phyloP scores from a whole-genome alignment of 2,113 vertebrate genomes.

The Rallus limicola region DNA sequence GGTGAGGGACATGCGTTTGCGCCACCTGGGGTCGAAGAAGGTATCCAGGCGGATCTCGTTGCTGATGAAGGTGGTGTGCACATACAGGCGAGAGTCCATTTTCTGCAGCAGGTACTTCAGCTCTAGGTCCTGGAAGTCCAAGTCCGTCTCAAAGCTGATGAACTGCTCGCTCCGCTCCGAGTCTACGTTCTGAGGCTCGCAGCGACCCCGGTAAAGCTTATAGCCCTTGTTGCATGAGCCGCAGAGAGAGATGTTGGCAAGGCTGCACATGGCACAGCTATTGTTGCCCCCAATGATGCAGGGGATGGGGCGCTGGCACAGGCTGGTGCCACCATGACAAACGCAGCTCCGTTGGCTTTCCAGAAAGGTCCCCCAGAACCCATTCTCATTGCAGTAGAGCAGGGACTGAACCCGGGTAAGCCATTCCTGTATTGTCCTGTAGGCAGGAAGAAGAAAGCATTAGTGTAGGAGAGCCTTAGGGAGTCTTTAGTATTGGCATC shows the following conservation, averaged over 20 bases:
- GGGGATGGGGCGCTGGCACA: constrained; percentile 96
- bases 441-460: constrained; percentile 10
- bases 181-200: constrained; percentile 98
- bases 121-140: constrained; percentile 99
- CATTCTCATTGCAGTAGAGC: constrained; percentile 98
- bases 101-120: constrained; percentile 98
- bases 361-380: constrained; percentile 97
- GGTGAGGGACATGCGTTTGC: constrained; percentile 99
- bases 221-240: constrained; percentile 99
- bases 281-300: constrained; percentile 98
- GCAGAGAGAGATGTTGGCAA: constrained; percentile 97
- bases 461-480: not conserved
- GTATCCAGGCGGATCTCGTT: constrained; percentile 98
- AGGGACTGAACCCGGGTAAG: constrained; percentile 96
- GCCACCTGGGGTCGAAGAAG: constrained; percentile 97
- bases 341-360: constrained; percentile 97
- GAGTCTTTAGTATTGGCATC: not conserved
- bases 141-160: constrained; percentile 98
- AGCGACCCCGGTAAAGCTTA: constrained; percentile 95
- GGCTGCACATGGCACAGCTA: constrained; percentile 99
- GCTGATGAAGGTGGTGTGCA: constrained; percentile 99
- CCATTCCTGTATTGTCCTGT: constrained; percentile 97
- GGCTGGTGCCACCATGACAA: constrained; percentile 91
- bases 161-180: constrained; percentile 99
- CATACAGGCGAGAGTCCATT: constrained; percentile 97